Percentiles rank a stretch among this genome's conserved stretches.
phyloP scores from a whole-genome alignment of 2,113 vertebrate species.

The Pachyramphus minor region DNA sequence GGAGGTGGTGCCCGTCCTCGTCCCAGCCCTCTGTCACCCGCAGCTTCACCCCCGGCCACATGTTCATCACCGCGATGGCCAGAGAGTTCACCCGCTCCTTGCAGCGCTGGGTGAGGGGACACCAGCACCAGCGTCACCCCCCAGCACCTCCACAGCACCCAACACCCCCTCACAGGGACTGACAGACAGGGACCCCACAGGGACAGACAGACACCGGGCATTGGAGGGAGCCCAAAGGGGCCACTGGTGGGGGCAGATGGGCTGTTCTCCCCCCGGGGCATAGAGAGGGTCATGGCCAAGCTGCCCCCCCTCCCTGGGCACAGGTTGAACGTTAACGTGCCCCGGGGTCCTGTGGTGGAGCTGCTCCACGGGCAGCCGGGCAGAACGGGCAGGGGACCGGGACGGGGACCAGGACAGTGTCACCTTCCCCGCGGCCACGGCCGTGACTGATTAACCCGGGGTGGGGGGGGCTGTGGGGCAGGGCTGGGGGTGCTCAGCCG shows the following conservation, averaged over 20 bases:
- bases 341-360: background rate
- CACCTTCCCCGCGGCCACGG: background rate
- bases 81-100: slow-evolving; percentile 92
- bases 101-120: slow-evolving; percentile 82
- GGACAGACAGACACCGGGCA: background rate
- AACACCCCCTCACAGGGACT: rapidly evolving
- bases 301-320: background rate
- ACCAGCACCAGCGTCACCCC: background rate
- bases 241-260: background rate
- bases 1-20: slow-evolving; percentile 92
- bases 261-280: rapidly evolving
- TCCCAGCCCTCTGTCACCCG: slow-evolving; percentile 98
- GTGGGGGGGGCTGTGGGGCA: background rate
- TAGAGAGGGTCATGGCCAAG: rapidly evolving
- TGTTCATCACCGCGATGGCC: slow-evolving; percentile 96
- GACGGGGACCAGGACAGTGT: background rate
- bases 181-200: background rate
- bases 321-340: slow-evolving; percentile 13
- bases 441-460: background rate
- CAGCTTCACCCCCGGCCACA: slow-evolving; percentile 92
- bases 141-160: rapidly evolving
- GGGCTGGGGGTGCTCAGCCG: background rate
- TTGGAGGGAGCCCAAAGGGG: background rate
- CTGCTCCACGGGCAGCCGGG: background rate
- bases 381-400: background rate